Evolutionary conservation across 2,888 invertebrate genomes (phyloP).

Genomic region (Xestia xanthographa): DNA sequence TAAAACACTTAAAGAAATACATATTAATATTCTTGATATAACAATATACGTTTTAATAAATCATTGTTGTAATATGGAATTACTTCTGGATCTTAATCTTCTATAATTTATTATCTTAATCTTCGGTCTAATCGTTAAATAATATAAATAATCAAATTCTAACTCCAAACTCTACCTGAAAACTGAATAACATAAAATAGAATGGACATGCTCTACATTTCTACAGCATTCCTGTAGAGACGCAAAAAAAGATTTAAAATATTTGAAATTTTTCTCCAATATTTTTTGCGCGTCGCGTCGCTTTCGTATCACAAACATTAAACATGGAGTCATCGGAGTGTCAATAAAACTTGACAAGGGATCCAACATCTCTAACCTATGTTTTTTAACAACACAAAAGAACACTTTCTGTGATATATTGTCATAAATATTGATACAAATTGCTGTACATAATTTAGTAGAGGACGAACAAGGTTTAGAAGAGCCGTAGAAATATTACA

Average conservation of each 20-base stretch:
- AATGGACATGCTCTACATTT: background rate
- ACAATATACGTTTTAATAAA: background rate
- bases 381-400: conserved; percentile 3
- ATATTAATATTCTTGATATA: background rate
- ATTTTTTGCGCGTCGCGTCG: background rate
- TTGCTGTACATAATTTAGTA: conserved; percentile 2
- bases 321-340: conserved; percentile 6
- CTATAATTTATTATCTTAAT: too few relatives aligned
- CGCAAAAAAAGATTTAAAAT: conserved; percentile 2
- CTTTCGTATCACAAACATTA: background rate
- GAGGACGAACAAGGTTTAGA: background rate
- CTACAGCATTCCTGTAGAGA: background rate
- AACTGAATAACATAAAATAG: background rate
- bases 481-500: background rate
- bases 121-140: too few relatives aligned
- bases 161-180: too few relatives aligned
- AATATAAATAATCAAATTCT: too few relatives aligned
- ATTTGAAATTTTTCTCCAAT: conserved; percentile 9
- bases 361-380: background rate
- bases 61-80: background rate
- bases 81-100: background rate
- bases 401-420: background rate
- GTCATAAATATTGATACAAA: background rate
- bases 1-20: conserved; percentile 4
- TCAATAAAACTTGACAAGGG: conserved; percentile 36